Percentiles rank a stretch among this genome's conserved stretches.
Conservation (phyloP, 2,888 invertebrate species). For the Ennomos fuscantarius region DNA sequence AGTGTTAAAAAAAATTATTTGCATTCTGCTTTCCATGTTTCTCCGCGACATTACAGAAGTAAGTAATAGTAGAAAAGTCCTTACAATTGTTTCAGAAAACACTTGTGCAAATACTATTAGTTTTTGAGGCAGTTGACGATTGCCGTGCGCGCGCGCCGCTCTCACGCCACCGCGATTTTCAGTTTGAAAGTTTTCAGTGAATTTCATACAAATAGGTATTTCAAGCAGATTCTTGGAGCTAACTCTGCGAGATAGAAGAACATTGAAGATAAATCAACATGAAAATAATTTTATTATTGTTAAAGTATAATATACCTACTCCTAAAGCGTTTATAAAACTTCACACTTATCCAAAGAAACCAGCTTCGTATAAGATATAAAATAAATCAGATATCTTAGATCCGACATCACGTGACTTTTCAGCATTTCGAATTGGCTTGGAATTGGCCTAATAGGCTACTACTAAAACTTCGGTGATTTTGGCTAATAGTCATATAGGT, state of each 20-base stretch:
- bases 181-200: slow-evolving; percentile 31
- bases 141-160: slow-evolving; percentile 54
- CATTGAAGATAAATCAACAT: background rate
- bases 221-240: background rate
- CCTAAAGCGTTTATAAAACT: no score
- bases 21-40: slow-evolving; percentile 26
- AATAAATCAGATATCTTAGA: no score
- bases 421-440: no score
- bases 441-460: no score
- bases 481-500: no score
- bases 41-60: slow-evolving; percentile 70
- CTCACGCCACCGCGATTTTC: slow-evolving; percentile 33
- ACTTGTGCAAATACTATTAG: slow-evolving; percentile 78
- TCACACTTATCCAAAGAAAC: no score
- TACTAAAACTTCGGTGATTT: no score
- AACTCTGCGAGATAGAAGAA: background rate
- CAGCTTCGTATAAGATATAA: no score
- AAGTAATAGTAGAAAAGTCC: slow-evolving; percentile 82
- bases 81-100: slow-evolving; percentile 82
- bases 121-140: slow-evolving; percentile 62
- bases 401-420: no score
- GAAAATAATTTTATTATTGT: no score
- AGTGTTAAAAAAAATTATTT: background rate
- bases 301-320: no score
- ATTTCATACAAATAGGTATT: slow-evolving; percentile 2